Base-by-base conservation (phyloP, 2,113 vertebrate genomes). In the Mesitornis unicolor region DNA sequence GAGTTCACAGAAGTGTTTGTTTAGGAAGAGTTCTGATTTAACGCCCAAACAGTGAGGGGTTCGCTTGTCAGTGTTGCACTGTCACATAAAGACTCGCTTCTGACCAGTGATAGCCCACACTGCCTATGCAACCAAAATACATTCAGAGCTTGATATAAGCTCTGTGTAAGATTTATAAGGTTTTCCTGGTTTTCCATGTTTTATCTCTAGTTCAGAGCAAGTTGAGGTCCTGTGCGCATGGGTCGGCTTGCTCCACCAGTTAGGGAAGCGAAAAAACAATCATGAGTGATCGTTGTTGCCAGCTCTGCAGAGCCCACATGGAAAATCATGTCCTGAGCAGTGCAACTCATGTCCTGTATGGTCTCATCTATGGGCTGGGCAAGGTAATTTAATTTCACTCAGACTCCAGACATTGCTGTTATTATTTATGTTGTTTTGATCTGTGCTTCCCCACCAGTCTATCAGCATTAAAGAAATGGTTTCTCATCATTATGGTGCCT, bases 391-490 rank as follows among this genome's bases (percentile, higher is more conserved):
- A 63, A 94, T 95, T 93, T 90, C 73, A 50, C 80, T 90, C 38
- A 79, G 42, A 93, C 25, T 28, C n/a, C 71, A 94, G 96, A 93
- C 73, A 94, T 51, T 83, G 70, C 69, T 96, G 87, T 92, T 89
- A 67, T 94, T 97, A 95, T 97, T 97, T 91, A 92, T 84, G 83
- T 43, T 53, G 67, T 84, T 97, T 95, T 97, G 91, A 96, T 94
- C 87, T 89, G 90, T 88, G 69, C 57, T 92, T 97, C 85, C 87
- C 82, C 75, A 82, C 29, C 22, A 15, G 97, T 97, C 89, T 93
- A 91, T 96, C 92, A 94, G 91, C 96, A 97, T 97, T 97, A 97
- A 97, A 96, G 80, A 96, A 98, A 97, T 90, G 45, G 51, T 96
- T 97, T 98, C 82, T 96, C 89, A 93, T 96, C 79, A 81, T 97